phyloP scores from a whole-genome alignment of 1,140 invertebrate species.

The Micrasema longulum region DNA sequence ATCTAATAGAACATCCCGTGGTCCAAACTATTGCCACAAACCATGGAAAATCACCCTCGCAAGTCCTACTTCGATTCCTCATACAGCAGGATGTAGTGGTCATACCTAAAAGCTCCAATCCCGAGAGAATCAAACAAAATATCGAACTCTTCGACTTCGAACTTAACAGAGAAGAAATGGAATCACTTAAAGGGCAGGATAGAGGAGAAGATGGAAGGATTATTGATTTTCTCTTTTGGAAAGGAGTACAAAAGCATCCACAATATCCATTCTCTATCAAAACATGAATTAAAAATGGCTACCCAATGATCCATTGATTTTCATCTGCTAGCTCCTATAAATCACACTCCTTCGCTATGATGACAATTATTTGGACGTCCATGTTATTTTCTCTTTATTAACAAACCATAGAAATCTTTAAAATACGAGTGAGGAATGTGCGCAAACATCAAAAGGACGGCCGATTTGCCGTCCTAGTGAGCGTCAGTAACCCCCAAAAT shows the following conservation, averaged over 20 bases:
- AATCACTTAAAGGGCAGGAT: constrained; percentile 70
- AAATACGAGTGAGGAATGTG: too few relatives aligned
- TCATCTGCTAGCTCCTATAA: too few relatives aligned
- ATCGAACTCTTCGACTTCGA: constrained; percentile 75
- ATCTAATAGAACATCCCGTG: constrained; percentile 69
- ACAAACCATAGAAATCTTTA: too few relatives aligned
- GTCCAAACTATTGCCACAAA: constrained; percentile 65
- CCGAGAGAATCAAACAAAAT: constrained; percentile 69
- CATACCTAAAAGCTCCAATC: constrained; percentile 71
- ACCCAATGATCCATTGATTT: too few relatives aligned
- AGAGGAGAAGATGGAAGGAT: constrained; percentile 75
- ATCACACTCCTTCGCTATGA: too few relatives aligned
- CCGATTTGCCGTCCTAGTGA: too few relatives aligned
- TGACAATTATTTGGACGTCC: too few relatives aligned
- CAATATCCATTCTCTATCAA: constrained; percentile 68
- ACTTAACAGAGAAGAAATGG: constrained; percentile 69
- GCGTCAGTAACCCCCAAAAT: too few relatives aligned
- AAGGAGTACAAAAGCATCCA: constrained; percentile 73
- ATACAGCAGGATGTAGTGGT: constrained; percentile 67
- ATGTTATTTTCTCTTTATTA: too few relatives aligned
- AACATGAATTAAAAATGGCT: constrained; percentile 18
- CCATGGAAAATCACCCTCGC: constrained; percentile 66
- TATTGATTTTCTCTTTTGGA: constrained; percentile 73
- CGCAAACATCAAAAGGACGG: too few relatives aligned
- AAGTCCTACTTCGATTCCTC: constrained; percentile 70